Conservation (phyloP, 2,888 invertebrate species). For the Pseudococcus longispinus region DNA sequence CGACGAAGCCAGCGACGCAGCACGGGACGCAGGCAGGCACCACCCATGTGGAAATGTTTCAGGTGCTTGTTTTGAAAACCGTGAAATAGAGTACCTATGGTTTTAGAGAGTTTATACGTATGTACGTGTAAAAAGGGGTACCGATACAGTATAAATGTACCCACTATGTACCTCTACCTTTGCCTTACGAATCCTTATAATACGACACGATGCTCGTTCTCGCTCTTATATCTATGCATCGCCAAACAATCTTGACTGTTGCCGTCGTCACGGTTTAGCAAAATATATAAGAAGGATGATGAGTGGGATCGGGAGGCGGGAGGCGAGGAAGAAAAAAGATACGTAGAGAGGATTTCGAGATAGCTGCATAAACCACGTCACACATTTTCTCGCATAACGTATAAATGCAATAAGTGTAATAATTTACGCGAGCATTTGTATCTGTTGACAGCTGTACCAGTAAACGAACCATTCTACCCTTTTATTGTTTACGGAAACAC, state of each 20-base stretch:
- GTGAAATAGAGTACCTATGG: slow-evolving; percentile 15
- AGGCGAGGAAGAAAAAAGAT: not conserved
- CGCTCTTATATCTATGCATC: not conserved
- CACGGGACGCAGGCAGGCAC: too few species aligned
- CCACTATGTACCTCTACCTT: not conserved
- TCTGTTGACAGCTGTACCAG: slow-evolving; percentile 41
- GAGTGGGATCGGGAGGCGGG: not conserved
- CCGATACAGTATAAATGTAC: not conserved
- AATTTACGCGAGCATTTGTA: slow-evolving; percentile 44
- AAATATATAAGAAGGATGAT: not conserved
- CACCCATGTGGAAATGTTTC: slow-evolving; percentile 30
- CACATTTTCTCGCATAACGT: slow-evolving; percentile 25
- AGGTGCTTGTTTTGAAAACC: slow-evolving; percentile 31
- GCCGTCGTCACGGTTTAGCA: not conserved
- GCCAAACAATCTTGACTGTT: not conserved
- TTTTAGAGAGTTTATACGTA: not conserved
- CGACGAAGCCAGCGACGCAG: too few species aligned
- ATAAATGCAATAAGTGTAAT: slow-evolving; percentile 45
- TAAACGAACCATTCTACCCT: slow-evolving; percentile 42
- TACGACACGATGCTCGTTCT: not conserved
- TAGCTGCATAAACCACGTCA: slow-evolving; percentile 15
- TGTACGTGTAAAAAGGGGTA: not conserved
- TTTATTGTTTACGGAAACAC: slow-evolving; percentile 46
- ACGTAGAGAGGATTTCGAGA: not conserved
- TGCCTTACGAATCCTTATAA: not conserved